Conservation (phyloP, 2,113 vertebrate species). For the Halcyon senegalensis region DNA sequence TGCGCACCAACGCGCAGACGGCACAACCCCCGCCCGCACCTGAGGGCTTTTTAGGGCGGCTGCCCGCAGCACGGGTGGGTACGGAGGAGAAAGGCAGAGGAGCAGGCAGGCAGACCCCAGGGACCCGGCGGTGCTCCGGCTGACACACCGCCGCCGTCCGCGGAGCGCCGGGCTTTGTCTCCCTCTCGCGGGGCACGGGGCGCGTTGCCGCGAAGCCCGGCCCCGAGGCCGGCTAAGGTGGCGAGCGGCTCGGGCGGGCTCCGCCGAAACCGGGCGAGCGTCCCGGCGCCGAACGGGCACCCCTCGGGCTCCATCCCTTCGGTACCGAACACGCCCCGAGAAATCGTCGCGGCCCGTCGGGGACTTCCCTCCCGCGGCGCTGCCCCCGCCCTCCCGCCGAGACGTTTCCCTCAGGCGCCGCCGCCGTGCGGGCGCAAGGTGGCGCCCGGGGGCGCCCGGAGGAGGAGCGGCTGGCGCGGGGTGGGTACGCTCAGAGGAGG, state of each 20-base stretch:
- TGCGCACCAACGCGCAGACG: accelerated
- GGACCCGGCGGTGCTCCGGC: not conserved
- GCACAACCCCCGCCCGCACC: not conserved
- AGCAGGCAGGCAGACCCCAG: accelerated
- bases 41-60: not conserved
- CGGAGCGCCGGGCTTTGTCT: conserved; percentile 4
- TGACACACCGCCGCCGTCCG: not conserved
- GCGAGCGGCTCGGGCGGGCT: too few species aligned
- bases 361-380: too few species aligned
- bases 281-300: not conserved
- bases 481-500: too few species aligned
- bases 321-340: not conserved
- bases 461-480: not conserved
- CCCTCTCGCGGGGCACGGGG: not conserved
- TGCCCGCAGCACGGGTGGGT: too few species aligned
- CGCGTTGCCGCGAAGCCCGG: not conserved
- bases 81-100: too few species aligned
- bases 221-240: too few species aligned
- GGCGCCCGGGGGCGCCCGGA: not conserved
- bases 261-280: not conserved
- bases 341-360: too few species aligned
- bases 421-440: not conserved
- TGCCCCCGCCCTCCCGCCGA: too few species aligned
- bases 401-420: not conserved
- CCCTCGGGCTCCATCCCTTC: not conserved